A percentile compares a stretch with the other conserved stretches of the same genome.
phyloP scores from a whole-genome alignment of 2,888 invertebrate genomes.

The Arge pagana region DNA sequence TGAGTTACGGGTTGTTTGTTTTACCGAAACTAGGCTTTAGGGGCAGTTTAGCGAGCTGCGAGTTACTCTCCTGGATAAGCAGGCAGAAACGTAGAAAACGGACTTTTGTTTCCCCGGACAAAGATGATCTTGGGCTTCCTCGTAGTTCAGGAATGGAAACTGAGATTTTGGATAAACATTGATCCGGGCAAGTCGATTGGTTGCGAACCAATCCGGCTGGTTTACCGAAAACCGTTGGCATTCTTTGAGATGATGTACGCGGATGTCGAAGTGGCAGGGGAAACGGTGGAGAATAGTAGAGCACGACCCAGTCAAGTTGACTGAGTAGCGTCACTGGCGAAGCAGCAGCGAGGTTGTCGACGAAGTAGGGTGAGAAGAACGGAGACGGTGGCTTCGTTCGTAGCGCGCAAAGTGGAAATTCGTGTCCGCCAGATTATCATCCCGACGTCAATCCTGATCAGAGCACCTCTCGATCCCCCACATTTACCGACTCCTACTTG shows the following conservation, averaged over 20 bases:
- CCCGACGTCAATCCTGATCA: conserved; percentile 56
- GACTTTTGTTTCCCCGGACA: too few species aligned
- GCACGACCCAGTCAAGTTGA: conserved; percentile 26
- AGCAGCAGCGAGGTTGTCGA: too few species aligned
- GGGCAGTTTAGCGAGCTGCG: conserved; percentile 35
- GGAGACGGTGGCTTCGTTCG: conserved; percentile 28
- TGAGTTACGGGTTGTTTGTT: conserved; percentile 55
- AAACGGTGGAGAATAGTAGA: too few species aligned
- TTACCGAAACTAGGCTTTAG: conserved; percentile 46
- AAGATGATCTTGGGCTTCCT: too few species aligned
- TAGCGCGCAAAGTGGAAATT: conserved; percentile 54
- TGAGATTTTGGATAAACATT: too few species aligned
- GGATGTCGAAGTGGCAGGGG: conserved; percentile 20
- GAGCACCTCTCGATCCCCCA: conserved; percentile 28
- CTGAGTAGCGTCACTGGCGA: too few species aligned
- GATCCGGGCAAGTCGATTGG: too few species aligned
- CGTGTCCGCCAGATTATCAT: conserved; percentile 57
- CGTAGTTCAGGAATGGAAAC: too few species aligned
- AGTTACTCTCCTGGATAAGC: not conserved
- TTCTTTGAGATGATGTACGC: conserved; percentile 1
- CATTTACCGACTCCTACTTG: conserved; percentile 17
- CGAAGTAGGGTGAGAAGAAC: not conserved
- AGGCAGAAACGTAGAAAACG: too few species aligned
- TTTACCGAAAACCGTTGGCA: too few species aligned
- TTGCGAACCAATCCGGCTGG: too few species aligned